These are phyloP conservation scores for Chelonia mydas DNA, from an alignment of 2,797 vertebrate genomes.

Conservation along the genomic window DNA sequence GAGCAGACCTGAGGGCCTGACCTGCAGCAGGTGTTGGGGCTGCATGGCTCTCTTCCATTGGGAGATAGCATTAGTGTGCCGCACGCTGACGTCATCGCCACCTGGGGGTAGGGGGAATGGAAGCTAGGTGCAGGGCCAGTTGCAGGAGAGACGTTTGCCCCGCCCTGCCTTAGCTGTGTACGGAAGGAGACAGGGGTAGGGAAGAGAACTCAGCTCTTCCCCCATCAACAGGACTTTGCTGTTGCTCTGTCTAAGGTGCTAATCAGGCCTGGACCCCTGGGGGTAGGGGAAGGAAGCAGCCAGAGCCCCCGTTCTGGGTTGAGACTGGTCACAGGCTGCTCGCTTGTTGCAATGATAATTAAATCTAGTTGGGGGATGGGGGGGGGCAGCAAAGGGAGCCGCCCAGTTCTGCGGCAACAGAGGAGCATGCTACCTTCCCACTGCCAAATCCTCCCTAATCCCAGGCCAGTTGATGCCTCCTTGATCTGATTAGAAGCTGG, in stretches of 20 bases:
- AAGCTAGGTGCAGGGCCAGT: too few species aligned
- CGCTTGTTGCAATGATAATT: neutral
- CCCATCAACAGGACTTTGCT: neutral
- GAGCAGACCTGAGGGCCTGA: neutral
- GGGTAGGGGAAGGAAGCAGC: neutral
- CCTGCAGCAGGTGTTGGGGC: too few species aligned
- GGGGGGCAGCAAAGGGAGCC: neutral
- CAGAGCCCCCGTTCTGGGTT: neutral
- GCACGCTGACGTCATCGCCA: neutral
- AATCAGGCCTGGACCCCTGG: neutral
- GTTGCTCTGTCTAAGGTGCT: neutral
- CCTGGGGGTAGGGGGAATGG: too few species aligned
- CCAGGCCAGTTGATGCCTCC: slow-evolving; percentile 8
- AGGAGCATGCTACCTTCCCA: accelerated
- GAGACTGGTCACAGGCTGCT: neutral
- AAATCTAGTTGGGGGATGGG: neutral
- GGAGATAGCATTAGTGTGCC: too few species aligned
- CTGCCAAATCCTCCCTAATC: slow-evolving; percentile 52
- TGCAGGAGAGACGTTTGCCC: neutral
- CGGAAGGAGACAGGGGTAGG: neutral
- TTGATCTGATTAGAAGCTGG: slow-evolving; percentile 55
- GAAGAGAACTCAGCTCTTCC: neutral
- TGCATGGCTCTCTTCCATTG: too few species aligned
- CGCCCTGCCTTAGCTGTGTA: neutral
- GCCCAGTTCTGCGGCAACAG: neutral